Evolutionary conservation across 2,113 vertebrate genomes (phyloP), one percentile per base, ranked within the genome.

Genomic region (Thamnaconus septentrionalis): DNA sequence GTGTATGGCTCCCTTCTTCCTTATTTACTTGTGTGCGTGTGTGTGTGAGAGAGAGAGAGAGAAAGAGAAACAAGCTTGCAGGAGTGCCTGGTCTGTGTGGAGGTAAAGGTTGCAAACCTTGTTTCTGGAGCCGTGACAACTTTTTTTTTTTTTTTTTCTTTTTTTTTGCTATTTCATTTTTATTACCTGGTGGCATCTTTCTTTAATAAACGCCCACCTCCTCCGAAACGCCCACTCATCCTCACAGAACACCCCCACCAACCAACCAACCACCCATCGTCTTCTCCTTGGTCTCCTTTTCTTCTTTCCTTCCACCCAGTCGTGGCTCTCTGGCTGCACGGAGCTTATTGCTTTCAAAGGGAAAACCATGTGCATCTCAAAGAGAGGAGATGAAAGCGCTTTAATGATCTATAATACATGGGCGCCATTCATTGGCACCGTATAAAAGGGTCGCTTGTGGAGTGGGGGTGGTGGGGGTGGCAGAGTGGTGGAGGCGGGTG

Each of bases 321-420:
- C 11, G 5, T 31, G 66, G 31, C 59, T 72, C 60, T 61, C 75
- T 75, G 8, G 69, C 53, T 41, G 59, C 66, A 47, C 56, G n/a
- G 11, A 7, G 53, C 66, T 68, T 56, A 63, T 79, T 51, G 7
- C 62, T 76, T 84, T 86, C 74, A 84, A 86, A 84, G 76, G 56
- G 68, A 84, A 79, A 79, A 54, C 68, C 69, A 59, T 9, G 10
- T 55, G 73, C 74, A 70, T 84, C 72, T 83, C 71, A 87, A 71
- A 79, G 69, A 66, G 76, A 61, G 50, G 43, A 78, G 69, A 85
- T 71, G 69, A 85, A 89, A 85, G 76, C 6, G n/a, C 52, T 66
- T 76, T 84, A 71, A 81, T 84, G 64, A 86, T 88, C 69, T 73
- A 83, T 80, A 78, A 85, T 80, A 78, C 70, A 84, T 83, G 69